These are phyloP conservation scores for Oxyteleia sp. DNA, from an alignment of 2,888 invertebrate species.

Conservation along the genomic window DNA sequence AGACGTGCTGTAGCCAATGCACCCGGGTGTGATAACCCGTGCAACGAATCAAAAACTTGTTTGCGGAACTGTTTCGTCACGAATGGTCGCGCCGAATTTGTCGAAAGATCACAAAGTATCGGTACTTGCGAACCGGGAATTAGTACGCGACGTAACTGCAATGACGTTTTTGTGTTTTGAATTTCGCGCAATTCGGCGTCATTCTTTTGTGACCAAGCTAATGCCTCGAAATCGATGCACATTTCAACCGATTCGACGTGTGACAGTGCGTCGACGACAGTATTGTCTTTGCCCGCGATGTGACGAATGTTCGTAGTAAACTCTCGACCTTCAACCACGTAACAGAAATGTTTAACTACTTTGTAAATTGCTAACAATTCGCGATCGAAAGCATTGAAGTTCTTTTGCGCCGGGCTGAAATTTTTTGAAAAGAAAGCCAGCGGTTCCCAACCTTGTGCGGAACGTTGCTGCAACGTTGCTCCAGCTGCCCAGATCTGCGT, in stretches of 20 bases:
- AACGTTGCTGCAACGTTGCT: not conserved
- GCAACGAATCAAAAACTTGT: slow-evolving; percentile 71
- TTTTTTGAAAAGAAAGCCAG: slow-evolving; percentile 15
- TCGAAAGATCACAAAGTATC: not conserved
- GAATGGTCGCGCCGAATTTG: slow-evolving; percentile 61
- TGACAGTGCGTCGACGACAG: too few relatives aligned
- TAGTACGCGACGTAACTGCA: too few relatives aligned
- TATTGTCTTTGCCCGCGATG: too few relatives aligned
- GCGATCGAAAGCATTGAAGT: not conserved
- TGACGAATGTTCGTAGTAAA: too few relatives aligned
- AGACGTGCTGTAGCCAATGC: slow-evolving; percentile 75
- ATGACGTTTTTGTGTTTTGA: too few relatives aligned
- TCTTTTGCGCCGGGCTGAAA: not conserved
- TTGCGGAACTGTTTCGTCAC: slow-evolving; percentile 56
- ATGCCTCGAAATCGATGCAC: too few relatives aligned
- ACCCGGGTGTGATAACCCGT: slow-evolving; percentile 78
- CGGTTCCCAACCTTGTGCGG: not conserved
- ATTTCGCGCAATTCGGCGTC: too few relatives aligned
- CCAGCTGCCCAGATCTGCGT: not conserved
- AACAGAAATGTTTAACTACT: too few relatives aligned
- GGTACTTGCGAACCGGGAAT: not conserved
- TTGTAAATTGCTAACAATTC: slow-evolving; percentile 12
- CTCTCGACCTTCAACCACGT: too few relatives aligned
- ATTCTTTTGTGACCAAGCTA: too few relatives aligned
- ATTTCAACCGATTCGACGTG: too few relatives aligned